phyloP scores from a whole-genome alignment of 2,888 invertebrate genomes.

The Drosophila formosana region DNA sequence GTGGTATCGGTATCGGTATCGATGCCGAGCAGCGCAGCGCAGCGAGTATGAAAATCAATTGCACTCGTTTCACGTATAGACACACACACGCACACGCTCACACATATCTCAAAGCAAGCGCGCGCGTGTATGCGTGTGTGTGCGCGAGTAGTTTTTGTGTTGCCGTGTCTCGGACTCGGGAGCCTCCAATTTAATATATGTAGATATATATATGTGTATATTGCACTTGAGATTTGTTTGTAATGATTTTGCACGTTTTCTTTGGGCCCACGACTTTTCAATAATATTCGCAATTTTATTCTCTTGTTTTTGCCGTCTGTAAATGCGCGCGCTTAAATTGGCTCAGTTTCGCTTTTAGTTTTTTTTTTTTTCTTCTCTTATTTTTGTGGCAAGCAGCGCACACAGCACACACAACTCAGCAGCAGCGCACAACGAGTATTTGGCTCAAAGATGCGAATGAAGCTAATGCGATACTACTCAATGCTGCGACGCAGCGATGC shows the following conservation, averaged over 20 bases:
- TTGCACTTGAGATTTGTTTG: constrained; percentile 40
- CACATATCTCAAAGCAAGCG: constrained; percentile 22
- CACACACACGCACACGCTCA: constrained; percentile 37
- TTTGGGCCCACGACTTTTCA: constrained; percentile 14
- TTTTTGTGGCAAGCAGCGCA: constrained; percentile 38
- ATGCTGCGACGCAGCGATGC: constrained; percentile 34
- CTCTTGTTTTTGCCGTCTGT: neutral
- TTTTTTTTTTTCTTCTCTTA: constrained; percentile 12
- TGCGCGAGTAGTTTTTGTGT: constrained; percentile 47
- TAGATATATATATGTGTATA: constrained; percentile 1
- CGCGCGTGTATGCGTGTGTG: constrained; percentile 13
- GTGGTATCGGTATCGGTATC: neutral
- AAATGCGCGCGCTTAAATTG: constrained; percentile 49
- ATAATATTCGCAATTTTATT: constrained; percentile 23
- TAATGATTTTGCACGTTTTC: constrained; percentile 15
- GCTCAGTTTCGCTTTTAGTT: constrained; percentile 7
- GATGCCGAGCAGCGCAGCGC: constrained; percentile 32
- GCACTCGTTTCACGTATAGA: constrained; percentile 65
- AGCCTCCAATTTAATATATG: constrained; percentile 6
- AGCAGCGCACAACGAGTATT: constrained; percentile 42
- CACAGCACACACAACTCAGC: constrained; percentile 19
- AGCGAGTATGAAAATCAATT: constrained; percentile 61
- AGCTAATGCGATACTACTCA: constrained; percentile 53
- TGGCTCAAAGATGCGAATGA: constrained; percentile 65
- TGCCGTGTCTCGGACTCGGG: constrained; percentile 20